These are phyloP conservation scores for Zenarchopterus dispar DNA, from an alignment of 2,797 vertebrate genomes.

Conservation along the genomic window DNA sequence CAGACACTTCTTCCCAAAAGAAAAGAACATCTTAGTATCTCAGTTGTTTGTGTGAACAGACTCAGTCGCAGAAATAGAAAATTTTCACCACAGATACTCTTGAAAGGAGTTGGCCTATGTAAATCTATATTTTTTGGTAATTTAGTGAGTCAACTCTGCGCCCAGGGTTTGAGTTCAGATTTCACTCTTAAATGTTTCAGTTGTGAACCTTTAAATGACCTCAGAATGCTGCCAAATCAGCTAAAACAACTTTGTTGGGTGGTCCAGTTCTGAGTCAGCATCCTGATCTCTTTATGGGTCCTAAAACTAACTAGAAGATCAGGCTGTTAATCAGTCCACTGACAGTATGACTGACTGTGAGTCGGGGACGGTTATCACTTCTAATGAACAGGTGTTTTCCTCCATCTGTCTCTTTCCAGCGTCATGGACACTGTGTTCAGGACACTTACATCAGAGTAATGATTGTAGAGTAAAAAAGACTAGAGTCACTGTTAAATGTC, in stretches of 20 bases:
- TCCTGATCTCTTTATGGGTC: conserved; percentile 30
- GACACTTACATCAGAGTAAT: conserved; percentile 60
- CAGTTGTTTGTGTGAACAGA: no score
- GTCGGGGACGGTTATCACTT: conserved; percentile 38
- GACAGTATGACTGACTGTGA: conserved; percentile 14
- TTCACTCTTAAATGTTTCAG: conserved; percentile 42
- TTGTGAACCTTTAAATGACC: conserved; percentile 50
- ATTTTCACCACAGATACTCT: not conserved
- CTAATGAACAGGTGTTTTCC: conserved; percentile 25
- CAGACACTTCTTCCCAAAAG: no score
- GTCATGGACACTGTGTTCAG: conserved; percentile 6
- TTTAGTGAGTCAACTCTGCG: not conserved
- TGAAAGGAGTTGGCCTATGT: not conserved
- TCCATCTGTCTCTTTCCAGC: conserved; percentile 21
- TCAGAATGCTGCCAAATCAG: conserved; percentile 18
- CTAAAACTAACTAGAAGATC: conserved; percentile 10
- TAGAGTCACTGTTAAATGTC: conserved; percentile 30
- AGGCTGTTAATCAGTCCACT: conserved; percentile 18
- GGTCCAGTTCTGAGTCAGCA: conserved; percentile 43
- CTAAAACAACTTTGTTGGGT: conserved; percentile 28
- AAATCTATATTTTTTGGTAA: not conserved
- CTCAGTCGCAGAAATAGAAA: not conserved
- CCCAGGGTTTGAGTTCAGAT: conserved; percentile 4
- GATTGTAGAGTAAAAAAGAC: conserved; percentile 51
- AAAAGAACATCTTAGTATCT: no score